Evolutionary conservation across 2,888 invertebrate species (phyloP), one percentile per base, ranked within the genome.

Genomic region (Galerucella nymphaeae): DNA sequence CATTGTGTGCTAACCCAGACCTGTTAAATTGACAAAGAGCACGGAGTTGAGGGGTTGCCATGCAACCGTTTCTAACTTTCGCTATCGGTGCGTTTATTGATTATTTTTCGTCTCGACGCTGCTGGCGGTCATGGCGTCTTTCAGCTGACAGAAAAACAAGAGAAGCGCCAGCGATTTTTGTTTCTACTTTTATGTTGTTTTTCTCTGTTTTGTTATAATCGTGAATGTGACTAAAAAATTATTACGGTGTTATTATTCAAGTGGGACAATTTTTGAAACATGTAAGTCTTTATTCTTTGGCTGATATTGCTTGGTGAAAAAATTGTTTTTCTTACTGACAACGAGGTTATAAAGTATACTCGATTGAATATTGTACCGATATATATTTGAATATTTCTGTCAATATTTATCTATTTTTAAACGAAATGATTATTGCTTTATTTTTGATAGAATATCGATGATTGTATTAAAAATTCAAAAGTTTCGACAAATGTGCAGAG

Each of bases 71-170:
- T 75, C 75, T 83, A 82, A 86, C 87, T 87, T 86, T 86, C 86
- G 82, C 86, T 86, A 84, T 86, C 86, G 84, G 30, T 82, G 80
- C 80, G 82, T 83, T 80, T 86, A 87, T 87, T 86, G 87, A 87
- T 87, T 86, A 86, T 86, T 86, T 86, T 84, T 79, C 85, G 86
- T 86, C 86, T 83, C 85, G 85, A 84, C 85, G 86, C 84, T 73
- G 75, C 72, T 82, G 82, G 81, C 82, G 82, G 83, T 76, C 76
- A 82, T 85, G 86, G 86, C 86, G 86, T 82, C 85, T 83, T 85
- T 86, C 87, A 87, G 87, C 87, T 87, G 87, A 87, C 86, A 81
- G 81, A 80, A 82, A 81, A 82, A 82, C 80, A 72, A 82, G 78
- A 79, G 82, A 79, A 79, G 80, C 81, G 81, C 78, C 76, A 77